Conservation (phyloP, 2,888 invertebrate species). For the Temnothorax unifasciatus region DNA sequence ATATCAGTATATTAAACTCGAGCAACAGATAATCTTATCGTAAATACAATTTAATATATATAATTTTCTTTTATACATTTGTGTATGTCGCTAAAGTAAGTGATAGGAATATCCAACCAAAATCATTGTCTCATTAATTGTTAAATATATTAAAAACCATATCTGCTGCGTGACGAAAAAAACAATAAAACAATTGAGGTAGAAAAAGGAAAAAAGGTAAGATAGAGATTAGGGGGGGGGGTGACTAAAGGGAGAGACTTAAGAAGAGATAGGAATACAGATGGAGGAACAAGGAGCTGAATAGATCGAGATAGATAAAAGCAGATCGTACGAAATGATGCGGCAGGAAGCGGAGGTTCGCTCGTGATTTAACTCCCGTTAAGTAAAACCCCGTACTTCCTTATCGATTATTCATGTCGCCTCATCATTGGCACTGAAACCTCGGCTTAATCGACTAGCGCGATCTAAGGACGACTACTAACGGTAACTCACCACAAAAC, state of each 20-base stretch:
- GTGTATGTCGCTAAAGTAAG: background rate
- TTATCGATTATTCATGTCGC: constrained; percentile 74
- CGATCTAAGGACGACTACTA: constrained; percentile 62
- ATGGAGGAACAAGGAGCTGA: constrained; percentile 16
- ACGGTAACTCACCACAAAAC: constrained; percentile 48
- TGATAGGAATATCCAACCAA: background rate
- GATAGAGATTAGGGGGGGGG: background rate
- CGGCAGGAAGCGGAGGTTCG: constrained; percentile 79
- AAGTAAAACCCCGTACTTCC: constrained; percentile 79
- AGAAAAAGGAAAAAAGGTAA: background rate
- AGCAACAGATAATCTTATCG: background rate
- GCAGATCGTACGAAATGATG: constrained; percentile 68
- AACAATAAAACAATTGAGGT: background rate
- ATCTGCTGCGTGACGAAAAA: background rate
- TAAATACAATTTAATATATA: background rate
- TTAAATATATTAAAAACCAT: background rate
- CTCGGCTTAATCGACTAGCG: constrained; percentile 62
- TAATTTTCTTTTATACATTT: background rate
- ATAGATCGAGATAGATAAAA: constrained; percentile 17
- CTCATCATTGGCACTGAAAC: constrained; percentile 64
- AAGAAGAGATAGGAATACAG: constrained; percentile 40
- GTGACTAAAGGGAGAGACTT: background rate
- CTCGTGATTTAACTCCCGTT: constrained; percentile 81
- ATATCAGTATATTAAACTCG: background rate
- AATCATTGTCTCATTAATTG: background rate